Conservation (phyloP, 2,797 vertebrate genomes). For the Thalassophryne amazonica region DNA sequence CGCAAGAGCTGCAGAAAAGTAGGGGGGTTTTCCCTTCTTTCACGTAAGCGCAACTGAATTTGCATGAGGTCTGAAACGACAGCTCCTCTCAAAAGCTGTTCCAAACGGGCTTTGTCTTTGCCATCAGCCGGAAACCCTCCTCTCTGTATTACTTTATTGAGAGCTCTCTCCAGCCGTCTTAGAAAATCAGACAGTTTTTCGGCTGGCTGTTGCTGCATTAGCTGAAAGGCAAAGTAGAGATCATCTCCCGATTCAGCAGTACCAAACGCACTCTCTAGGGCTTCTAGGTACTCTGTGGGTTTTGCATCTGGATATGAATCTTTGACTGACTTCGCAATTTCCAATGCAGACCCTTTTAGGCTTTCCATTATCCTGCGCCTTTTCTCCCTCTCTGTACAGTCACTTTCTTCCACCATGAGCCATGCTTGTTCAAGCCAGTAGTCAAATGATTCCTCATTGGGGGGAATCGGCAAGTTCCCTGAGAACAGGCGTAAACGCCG, state of each 20-base stretch:
- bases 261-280: not conserved
- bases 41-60: not conserved
- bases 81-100: not conserved
- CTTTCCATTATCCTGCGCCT: not conserved
- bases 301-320: not conserved
- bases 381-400: constrained; percentile 9
- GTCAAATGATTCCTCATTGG: constrained; percentile 13
- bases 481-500: not conserved
- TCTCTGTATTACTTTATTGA: not conserved
- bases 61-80: not conserved
- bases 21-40: not conserved
- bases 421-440: constrained; percentile 13
- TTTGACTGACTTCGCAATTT: not conserved
- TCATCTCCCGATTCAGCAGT: not conserved
- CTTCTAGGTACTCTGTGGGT: no score
- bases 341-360: not conserved
- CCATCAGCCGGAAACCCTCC: not conserved
- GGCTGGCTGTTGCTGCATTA: constrained; percentile 2
- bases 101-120: not conserved
- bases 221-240: not conserved
- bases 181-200: constrained; percentile 1
- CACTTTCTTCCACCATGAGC: constrained; percentile 20
- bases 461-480: not conserved
- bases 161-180: not conserved
- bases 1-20: not conserved